Base-by-base conservation (phyloP, 2,797 vertebrate species). In the Chromobotia macracanthus region DNA sequence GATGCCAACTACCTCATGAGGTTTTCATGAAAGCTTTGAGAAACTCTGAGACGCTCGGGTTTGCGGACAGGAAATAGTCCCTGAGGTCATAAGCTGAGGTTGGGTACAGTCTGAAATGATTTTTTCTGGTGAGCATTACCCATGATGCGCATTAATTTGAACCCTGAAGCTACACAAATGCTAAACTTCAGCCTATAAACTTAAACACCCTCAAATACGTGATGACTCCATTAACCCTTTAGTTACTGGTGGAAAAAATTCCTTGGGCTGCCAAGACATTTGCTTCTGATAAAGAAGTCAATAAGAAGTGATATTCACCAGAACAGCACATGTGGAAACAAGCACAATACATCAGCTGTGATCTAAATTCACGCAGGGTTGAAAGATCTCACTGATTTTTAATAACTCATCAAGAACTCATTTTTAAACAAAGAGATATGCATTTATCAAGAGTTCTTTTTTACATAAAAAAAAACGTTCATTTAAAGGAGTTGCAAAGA, bases 211-310 rank as follows among this genome's bases (percentile, higher is more conserved):
- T 64, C 16, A 19, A 63, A 65, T 41, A 75, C 35, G 46, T 53
- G 28, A 71, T 78, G 11, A 41, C 55, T 53, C 55, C 50, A 48
- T 76, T 67, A 76, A 71, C 67, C 6, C 56, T 41, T 28, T 23
- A 66, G 23, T 82, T 51, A 28, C 56, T 44, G 75, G 25, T 61
- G 31, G 31, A 68, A 35, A 84, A n/a, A 65, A 82, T 21, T 19
- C 53, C 58, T 79, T 68, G 85, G 60, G 61, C 60, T 83, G 75
- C 71, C 74, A 83, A 65, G 83, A 69, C 86, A 89, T 89, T 84
- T 90, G 85, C 53, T 90, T 63, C 65, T 83, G 77, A 89, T 89
- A 83, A 87, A 82, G 84, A 70, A 1, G n/a, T 77, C 65, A 87
- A 86, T 86, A 87, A 87, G 85, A 81, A 86, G 79, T 70, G 51